Conservation (phyloP, 1,140 invertebrate species). For the Drosophila repletoides region DNA sequence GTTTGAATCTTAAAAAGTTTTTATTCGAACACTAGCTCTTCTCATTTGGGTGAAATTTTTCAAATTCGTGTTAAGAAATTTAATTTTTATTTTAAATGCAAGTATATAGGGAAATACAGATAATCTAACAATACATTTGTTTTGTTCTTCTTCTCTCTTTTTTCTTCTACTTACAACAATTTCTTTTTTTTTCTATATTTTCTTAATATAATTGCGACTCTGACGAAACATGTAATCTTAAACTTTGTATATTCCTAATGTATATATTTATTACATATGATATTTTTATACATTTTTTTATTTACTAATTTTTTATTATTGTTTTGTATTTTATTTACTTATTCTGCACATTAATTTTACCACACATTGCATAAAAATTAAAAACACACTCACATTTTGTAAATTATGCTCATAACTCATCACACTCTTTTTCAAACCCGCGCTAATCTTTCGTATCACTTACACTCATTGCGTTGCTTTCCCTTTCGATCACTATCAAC, state of each 20-base stretch:
- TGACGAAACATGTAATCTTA: neutral
- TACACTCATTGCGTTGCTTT: neutral
- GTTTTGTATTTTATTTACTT: slow-evolving; percentile 31
- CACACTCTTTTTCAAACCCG: neutral
- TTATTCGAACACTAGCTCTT: too few relatives aligned
- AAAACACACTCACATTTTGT: slow-evolving; percentile 10
- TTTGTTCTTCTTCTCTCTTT: slow-evolving; percentile 43
- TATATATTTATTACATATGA: neutral
- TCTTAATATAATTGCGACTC: neutral
- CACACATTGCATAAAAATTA: slow-evolving; percentile 1
- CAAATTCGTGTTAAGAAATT: too few relatives aligned
- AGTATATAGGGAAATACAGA: too few relatives aligned
- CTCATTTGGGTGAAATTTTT: too few relatives aligned
- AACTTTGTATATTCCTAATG: slow-evolving; percentile 1
- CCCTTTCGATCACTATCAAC: neutral
- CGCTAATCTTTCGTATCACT: neutral
- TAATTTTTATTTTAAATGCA: slow-evolving; percentile 28
- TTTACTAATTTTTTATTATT: slow-evolving; percentile 41
- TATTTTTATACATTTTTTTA: slow-evolving; percentile 20
- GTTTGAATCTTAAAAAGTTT: too few relatives aligned
- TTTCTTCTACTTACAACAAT: slow-evolving; percentile 35
- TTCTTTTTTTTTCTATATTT: neutral
- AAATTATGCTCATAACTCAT: neutral
- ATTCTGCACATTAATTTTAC: slow-evolving; percentile 49
- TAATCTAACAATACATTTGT: too few relatives aligned